Base-by-base conservation (phyloP, 2,888 invertebrate species). In the Drosophila sordidula region DNA sequence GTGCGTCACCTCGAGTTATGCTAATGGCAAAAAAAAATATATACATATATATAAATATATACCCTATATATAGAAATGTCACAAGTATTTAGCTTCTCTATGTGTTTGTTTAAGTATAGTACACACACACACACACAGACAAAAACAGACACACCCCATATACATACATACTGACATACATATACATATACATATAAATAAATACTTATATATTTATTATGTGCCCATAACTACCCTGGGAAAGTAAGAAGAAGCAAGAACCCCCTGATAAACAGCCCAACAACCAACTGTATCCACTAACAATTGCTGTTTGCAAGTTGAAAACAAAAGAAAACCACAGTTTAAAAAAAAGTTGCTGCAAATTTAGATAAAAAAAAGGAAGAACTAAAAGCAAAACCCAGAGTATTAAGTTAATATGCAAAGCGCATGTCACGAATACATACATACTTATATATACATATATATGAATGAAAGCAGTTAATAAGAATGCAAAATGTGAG, bases 281-380 rank as follows among this genome's bases (percentile, higher is more conserved):
- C 57, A 59, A 66, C 52, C 45, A 71, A 65, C 29, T 74, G 70
- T 65, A 74, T 54, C 38, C 42, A 54, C 49, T 47, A 64, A 45
- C 38, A 62, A 72, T 72, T 78, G 73, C 73, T 68, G 73, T 77
- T 77, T 68, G 55, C 66, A 61, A 59, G 50, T 49, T 50, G 22
- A 54, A 22, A 52, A 51, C 16, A 50, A 25, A 25, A 29, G 11
- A 34, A 34, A 12, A 32, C 3, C 32, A 34, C 34, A 34, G 34
- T 34, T 34, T 34, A 34, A 49, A 26, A 18, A 49, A 51, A 55
- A 45, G 54, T 44, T 50, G 52, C 45, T 58, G 50, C 42, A 65
- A 59, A 5, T 38, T 44, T 49, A 56, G 39, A 59, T 42, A 36
- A 22, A 46, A 56, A 26, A 25, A 44, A 26, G 6, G 8, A 32